Percentiles rank a stretch among this genome's conserved stretches.
Evolutionary conservation across 1,140 invertebrate species (phyloP).

Genomic region (Cryptotermes secundus): DNA sequence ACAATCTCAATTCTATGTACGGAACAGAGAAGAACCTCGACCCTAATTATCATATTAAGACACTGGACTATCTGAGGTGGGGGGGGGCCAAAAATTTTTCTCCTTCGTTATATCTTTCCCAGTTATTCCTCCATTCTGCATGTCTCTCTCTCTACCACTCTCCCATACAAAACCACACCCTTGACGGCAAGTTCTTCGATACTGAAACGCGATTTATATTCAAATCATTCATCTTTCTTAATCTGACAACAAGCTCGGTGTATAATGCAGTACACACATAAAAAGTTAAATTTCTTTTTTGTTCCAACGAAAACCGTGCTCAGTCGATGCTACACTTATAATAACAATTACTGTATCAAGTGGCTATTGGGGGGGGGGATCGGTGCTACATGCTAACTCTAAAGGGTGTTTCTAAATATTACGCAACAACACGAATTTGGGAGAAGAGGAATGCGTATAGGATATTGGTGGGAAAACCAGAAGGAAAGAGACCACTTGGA

Average conservation of each 20-base stretch:
- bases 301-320: background rate
- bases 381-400: background rate
- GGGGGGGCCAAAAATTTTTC: background rate
- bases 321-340: background rate
- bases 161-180: background rate
- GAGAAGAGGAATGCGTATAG: no score
- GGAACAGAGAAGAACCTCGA: background rate
- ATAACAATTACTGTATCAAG: conserved; percentile 12
- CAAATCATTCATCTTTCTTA: conserved; percentile 20
- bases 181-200: background rate
- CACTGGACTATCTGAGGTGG: background rate
- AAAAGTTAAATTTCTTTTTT: background rate
- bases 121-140: background rate
- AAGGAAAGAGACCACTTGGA: no score
- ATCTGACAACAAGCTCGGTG: background rate
- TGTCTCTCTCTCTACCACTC: background rate
- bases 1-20: background rate
- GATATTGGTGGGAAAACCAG: no score
- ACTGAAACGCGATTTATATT: conserved; percentile 3
- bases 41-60: conserved; percentile 18
- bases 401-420: background rate
- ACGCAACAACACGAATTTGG: no score
- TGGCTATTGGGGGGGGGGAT: background rate
- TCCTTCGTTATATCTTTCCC: background rate
- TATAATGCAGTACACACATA: background rate